Percentiles rank a stretch among this genome's conserved stretches.
Evolutionary conservation across 2,113 vertebrate genomes (phyloP).

Genomic region (Mus pahari): DNA sequence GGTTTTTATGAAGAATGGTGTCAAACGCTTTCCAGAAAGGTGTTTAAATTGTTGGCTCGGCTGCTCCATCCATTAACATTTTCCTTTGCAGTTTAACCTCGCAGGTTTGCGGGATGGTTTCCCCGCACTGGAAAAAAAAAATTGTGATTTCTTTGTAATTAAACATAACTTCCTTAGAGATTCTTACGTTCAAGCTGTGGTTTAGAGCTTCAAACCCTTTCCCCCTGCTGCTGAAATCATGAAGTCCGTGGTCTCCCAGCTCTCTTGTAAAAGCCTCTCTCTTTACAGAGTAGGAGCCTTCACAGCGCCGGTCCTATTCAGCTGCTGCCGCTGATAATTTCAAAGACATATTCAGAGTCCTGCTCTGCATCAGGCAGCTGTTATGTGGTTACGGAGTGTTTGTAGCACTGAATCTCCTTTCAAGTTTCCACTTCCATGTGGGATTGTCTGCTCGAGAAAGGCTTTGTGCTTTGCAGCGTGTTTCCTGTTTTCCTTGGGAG

Average conservation of each 20-base stretch:
- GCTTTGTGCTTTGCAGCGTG: constrained; percentile 24
- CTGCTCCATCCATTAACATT: constrained; percentile 35
- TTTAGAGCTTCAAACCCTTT: constrained; percentile 56
- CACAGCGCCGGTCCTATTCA: constrained; percentile 66
- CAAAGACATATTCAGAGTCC: constrained; percentile 73
- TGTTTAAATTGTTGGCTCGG: constrained; percentile 59
- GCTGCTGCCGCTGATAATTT: constrained; percentile 73
- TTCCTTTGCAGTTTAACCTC: constrained; percentile 59
- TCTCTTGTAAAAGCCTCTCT: constrained; percentile 66
- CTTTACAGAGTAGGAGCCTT: constrained; percentile 50
- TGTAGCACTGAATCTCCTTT: constrained; percentile 56
- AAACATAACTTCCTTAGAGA: constrained; percentile 49
- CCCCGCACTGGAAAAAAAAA: constrained; percentile 6
- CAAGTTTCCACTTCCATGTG: constrained; percentile 56
- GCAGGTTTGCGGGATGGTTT: background rate
- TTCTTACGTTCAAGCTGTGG: constrained; percentile 51
- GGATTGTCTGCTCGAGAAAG: constrained; percentile 42
- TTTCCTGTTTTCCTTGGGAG: constrained; percentile 76
- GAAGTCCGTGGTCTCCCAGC: constrained; percentile 46
- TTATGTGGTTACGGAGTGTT: constrained; percentile 52
- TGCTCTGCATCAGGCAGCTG: constrained; percentile 63
- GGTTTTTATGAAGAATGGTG: constrained; percentile 50
- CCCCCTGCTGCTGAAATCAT: constrained; percentile 61
- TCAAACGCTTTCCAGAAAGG: constrained; percentile 57
- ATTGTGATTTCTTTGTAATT: constrained; percentile 69